A percentile compares a stretch with the other conserved stretches of the same genome.
Evolutionary conservation across 2,113 vertebrate species (phyloP).

Genomic region (Bucco capensis): DNA sequence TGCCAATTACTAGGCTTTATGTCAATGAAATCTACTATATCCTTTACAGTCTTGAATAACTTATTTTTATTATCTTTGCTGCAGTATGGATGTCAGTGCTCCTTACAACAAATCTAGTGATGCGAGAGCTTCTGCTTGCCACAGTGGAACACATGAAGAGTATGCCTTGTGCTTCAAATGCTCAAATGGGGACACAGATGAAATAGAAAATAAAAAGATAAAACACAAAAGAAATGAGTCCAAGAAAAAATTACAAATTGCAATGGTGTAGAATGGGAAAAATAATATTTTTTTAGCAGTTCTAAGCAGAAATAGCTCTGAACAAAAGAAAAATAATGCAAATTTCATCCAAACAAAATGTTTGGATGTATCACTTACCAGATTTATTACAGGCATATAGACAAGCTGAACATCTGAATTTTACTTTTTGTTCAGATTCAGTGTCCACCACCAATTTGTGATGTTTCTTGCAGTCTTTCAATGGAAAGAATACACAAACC

Average conservation of each 20-base stretch:
- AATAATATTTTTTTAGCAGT: background rate
- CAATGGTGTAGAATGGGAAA: background rate
- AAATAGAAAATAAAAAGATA: background rate
- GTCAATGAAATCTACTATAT: background rate
- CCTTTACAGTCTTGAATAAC: slow-evolving; percentile 6
- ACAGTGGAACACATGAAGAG: background rate
- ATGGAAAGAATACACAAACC: background rate
- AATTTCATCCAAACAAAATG: background rate
- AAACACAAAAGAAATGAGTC: background rate
- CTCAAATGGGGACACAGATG: background rate
- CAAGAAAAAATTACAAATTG: background rate
- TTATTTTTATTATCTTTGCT: background rate
- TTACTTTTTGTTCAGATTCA: background rate
- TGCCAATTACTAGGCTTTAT: background rate
- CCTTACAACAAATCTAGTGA: background rate
- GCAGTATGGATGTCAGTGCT: background rate
- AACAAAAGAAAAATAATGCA: background rate
- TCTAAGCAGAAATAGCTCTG: background rate
- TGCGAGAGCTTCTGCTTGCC: background rate
- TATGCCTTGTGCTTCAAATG: background rate
- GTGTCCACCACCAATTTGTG: background rate
- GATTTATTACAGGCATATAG: background rate
- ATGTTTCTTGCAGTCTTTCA: background rate
- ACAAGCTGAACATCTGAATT: background rate
- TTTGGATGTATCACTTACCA: no score